Evolutionary conservation across 2,113 vertebrate species (phyloP), one percentile per base, ranked within the genome.

Genomic region (Nicator chloris): DNA sequence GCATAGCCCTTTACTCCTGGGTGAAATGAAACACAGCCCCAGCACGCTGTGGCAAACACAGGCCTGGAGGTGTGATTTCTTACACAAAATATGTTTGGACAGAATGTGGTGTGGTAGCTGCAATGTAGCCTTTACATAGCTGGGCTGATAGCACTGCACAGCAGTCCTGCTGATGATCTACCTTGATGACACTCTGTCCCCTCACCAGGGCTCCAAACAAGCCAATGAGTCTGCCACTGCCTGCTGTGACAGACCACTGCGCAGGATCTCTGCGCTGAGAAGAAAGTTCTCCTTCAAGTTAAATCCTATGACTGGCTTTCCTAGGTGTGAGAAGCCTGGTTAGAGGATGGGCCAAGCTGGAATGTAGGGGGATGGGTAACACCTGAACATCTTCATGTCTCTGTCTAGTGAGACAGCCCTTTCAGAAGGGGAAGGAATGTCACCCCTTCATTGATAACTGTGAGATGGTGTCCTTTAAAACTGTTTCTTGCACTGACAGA

Each of bases 81-180:
- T 75, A 50, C 21, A 49, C 9, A 27, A 35, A 81, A 35, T 26
- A 8, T 3, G 3, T 69, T 56, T 35, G 24, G 59, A 31, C 14
- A 35, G 56, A 59, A 56, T 66, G 24, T 47, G 47, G 22, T 47
- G 24, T 3, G 0, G 1, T 24, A 33, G 60, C 35, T n/a, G 30
- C 3, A 2, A 42, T 4, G 6, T 6, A 42, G n/a, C 28, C 26
- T 47, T 49, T 19, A 15, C 13, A 15, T 8, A 37, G 27, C 63
- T 39, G 40, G 39, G 24, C 30, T 57, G 69, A 54, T 1, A 42
- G 42, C 30, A 50, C 9, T 0, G 0, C 69, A 37, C 19, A 23
- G 35, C 30, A 65, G 21, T 26, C 10, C 37, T 26, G 21, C 7
- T 8, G 3, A 5, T 14, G 47, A 15, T 15, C 51, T 20, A 22